A percentile compares a stretch with the other conserved stretches of the same genome.
phyloP scores from a whole-genome alignment of 1,140 invertebrate species.

The Pogonognathellus flavescens region DNA sequence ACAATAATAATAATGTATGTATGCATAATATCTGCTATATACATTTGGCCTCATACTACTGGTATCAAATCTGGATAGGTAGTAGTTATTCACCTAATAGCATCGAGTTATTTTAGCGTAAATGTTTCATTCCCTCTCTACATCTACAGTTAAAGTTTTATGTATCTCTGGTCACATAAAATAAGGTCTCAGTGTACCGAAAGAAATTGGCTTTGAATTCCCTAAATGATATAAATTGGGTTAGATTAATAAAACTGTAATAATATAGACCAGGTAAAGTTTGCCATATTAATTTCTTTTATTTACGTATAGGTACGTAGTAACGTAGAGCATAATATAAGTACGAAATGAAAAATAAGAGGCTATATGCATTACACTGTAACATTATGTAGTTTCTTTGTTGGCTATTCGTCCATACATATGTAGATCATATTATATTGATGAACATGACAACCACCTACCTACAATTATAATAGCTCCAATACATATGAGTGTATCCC shows the following conservation, averaged over 20 bases:
- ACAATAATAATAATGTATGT: slow-evolving; percentile 40
- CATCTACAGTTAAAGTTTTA: slow-evolving; percentile 30
- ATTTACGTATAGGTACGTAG: slow-evolving; percentile 42
- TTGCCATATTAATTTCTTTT: slow-evolving; percentile 36
- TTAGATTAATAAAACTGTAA: slow-evolving; percentile 37
- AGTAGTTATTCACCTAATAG: slow-evolving; percentile 35
- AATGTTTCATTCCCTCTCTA: slow-evolving; percentile 48
- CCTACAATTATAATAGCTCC: slow-evolving; percentile 47
- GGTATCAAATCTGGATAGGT: slow-evolving; percentile 52
- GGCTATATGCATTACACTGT: slow-evolving; percentile 38
- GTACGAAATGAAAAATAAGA: slow-evolving; percentile 51
- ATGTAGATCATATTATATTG: slow-evolving; percentile 36
- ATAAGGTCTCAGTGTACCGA: slow-evolving; percentile 27
- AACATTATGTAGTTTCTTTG: slow-evolving; percentile 40
- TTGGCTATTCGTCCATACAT: slow-evolving; percentile 34
- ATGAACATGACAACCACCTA: slow-evolving; percentile 40
- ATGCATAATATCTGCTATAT: slow-evolving; percentile 50
- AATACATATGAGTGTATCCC: slow-evolving; percentile 50
- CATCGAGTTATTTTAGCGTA: slow-evolving; percentile 36
- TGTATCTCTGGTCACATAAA: slow-evolving; percentile 35
- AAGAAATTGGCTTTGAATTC: slow-evolving; percentile 31
- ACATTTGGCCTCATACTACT: slow-evolving; percentile 53
- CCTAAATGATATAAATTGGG: slow-evolving; percentile 3
- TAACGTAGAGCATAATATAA: slow-evolving; percentile 51
- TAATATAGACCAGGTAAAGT: slow-evolving; percentile 41